Base-by-base conservation (phyloP, 1,140 invertebrate genomes). In the Caerostris extrusa region DNA sequence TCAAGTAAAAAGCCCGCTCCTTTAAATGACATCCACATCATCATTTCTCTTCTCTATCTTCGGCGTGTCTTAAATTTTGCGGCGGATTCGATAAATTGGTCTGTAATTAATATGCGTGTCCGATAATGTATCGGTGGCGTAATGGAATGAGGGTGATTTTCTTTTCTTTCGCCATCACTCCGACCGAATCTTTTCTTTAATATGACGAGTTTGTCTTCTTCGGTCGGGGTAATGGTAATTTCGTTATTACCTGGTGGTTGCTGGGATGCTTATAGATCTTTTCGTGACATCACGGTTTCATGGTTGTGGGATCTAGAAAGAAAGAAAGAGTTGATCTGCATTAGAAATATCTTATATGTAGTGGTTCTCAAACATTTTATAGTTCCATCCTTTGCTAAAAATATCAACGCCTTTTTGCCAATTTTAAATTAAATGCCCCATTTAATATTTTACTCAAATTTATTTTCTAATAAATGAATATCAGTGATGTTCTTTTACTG, bases 61-160 rank as follows among this genome's bases (percentile, higher is more conserved):
- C 60, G 60, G 83, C 82, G 91, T 87, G 83, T 88, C 85, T 93
- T 88, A 88, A 93, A 93, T 88, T 89, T 87, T 93, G 67, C 64
- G 55, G 82, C 82, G 56, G 56, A 83, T 83, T 83, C 92, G 85
- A 93, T 88, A 93, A 93, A 93, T 93, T 81, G 92, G 57, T 89
- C 57, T 60, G 92, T 93, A 93, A 93, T 93, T 93, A 93, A 93
- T 93, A 93, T 93, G 92, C 92, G 92, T 93, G 86, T 93, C 86
- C 58, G 69, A 93, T 93, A 93, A 93, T 93, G 92, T 56, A 89
- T 81, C 69, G 61, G 83, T 60, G 17, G 90, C 53, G 69, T 91
- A 91, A 91, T 91, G 90, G 71, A 82, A 91, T 71, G 64, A 55
- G 14, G 60, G 85, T 56, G 85, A 69, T 69, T 89, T 69, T 89